Evolutionary conservation across 2,113 vertebrate genomes (phyloP).

Genomic region (Furnarius figulus): DNA sequence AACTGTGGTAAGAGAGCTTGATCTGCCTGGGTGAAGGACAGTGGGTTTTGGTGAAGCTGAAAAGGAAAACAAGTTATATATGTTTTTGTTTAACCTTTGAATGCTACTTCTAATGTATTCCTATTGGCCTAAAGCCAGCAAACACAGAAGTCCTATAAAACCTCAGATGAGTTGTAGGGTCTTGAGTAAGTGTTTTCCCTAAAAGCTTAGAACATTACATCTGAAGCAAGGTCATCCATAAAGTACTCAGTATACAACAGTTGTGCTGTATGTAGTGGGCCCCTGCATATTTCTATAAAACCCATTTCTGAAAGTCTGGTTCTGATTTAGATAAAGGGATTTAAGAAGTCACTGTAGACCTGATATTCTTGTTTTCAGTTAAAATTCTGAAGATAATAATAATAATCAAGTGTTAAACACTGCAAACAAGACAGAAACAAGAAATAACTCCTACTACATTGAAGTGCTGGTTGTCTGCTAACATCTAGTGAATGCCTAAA

Average conservation of each 20-base stretch:
- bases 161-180: neutral
- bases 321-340: neutral
- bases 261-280: neutral
- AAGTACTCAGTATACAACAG: neutral
- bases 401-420: neutral
- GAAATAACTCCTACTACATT: neutral
- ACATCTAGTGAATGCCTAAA: neutral
- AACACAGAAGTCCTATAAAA: neutral
- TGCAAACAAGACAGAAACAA: neutral
- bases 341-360: neutral
- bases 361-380: neutral
- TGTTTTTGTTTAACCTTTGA: neutral
- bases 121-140: neutral
- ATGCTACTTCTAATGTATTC: neutral
- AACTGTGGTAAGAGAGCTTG: neutral
- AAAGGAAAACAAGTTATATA: neutral
- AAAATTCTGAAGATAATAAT: neutral
- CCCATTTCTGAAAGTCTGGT: neutral
- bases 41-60: neutral
- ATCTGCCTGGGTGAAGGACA: neutral
- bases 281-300: neutral
- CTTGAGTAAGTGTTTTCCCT: neutral
- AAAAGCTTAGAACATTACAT: neutral
- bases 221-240: neutral
- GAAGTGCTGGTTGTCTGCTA: neutral